These are phyloP conservation scores for Crepidodera aurea DNA, from an alignment of 2,888 invertebrate genomes.

Conservation along the genomic window DNA sequence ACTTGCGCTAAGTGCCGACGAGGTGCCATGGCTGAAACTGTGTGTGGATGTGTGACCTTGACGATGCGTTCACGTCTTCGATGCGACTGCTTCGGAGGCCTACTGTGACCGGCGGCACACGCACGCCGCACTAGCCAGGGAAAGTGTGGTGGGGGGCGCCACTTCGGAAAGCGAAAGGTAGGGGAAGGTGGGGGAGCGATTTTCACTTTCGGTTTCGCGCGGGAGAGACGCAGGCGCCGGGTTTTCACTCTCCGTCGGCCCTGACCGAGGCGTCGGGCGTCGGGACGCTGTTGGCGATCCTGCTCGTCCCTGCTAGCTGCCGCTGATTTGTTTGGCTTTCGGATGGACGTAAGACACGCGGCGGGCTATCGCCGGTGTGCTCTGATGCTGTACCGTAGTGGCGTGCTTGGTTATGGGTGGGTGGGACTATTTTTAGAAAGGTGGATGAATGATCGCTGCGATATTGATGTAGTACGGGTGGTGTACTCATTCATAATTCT, in stretches of 20 bases:
- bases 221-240: conserved; percentile 54
- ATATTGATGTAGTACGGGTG: not conserved
- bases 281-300: conserved; percentile 30
- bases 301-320: conserved; percentile 15
- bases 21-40: conserved; percentile 44
- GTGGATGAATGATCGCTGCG: not conserved
- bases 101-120: conserved; percentile 59
- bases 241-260: conserved; percentile 61
- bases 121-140: conserved; percentile 66
- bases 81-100: conserved; percentile 64
- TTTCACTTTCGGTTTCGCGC: conserved; percentile 62
- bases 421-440: not conserved
- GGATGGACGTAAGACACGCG: conserved; percentile 14
- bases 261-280: conserved; percentile 51
- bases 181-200: conserved; percentile 67
- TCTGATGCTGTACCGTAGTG: not conserved
- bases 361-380: not conserved
- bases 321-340: conserved; percentile 25
- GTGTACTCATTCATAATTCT: not conserved
- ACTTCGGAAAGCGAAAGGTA: conserved; percentile 74
- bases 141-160: conserved; percentile 54
- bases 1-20: conserved; percentile 63
- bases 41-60: conserved; percentile 27
- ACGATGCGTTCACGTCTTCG: conserved; percentile 52
- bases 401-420: not conserved